These are phyloP conservation scores for Agrochola litura DNA, from an alignment of 2,888 invertebrate genomes.

Conservation along the genomic window DNA sequence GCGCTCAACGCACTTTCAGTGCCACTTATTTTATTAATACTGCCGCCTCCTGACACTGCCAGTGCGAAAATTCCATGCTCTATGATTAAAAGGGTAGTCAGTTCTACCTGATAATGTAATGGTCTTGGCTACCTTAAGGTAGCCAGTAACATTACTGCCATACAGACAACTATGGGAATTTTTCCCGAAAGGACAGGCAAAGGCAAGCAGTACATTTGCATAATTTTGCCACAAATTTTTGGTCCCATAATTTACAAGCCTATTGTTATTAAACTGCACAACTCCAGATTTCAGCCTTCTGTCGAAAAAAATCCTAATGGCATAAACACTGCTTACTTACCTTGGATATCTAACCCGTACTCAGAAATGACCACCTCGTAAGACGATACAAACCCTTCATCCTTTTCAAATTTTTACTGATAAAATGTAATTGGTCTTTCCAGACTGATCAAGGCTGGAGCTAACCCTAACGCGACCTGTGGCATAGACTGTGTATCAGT, in stretches of 20 bases:
- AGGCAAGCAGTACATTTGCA: background rate
- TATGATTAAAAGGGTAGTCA: background rate
- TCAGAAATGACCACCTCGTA: background rate
- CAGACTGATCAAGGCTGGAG: conserved; percentile 71
- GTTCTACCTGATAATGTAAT: too few species aligned
- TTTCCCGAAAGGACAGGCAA: background rate
- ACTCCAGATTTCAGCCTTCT: too few species aligned
- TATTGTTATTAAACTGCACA: background rate
- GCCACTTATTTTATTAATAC: background rate
- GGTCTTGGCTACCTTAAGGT: background rate
- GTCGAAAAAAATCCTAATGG: background rate
- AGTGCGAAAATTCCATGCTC: background rate
- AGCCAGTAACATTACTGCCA: background rate
- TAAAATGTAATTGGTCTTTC: conserved; percentile 13
- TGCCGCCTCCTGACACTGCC: background rate
- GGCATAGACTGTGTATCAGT: conserved; percentile 63
- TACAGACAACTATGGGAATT: background rate
- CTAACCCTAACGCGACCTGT: conserved; percentile 70
- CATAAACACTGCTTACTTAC: too few species aligned
- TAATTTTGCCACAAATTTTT: background rate
- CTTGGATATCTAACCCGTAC: too few species aligned
- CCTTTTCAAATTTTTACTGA: background rate
- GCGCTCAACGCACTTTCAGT: background rate
- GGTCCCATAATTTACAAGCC: background rate
- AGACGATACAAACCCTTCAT: background rate